Base-by-base conservation (phyloP, 2,113 vertebrate genomes). In the Acanthisitta chloris region DNA sequence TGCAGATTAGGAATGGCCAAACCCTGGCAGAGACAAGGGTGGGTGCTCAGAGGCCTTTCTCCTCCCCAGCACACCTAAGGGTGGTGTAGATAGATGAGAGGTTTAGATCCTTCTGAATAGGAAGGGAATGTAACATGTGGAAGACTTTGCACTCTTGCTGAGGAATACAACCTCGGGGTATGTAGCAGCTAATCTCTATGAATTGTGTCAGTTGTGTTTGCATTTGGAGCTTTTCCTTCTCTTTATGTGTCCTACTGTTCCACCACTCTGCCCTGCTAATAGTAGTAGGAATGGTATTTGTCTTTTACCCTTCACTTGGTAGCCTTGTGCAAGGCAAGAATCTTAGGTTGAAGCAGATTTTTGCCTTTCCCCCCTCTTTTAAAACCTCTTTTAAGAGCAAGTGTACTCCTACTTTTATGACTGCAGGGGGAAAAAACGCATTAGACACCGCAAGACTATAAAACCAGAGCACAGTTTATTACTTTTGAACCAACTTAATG, bases 281-380 rank as follows among this genome's bases (percentile, higher is more conserved):
- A 11, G 51, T 80, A 23, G 25, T 18, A 59, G 7, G 26, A 17
- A 25, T 4, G 4, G 3, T 29, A 14, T 19, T 71, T 45, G 13
- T 52, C 6, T 85, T 58, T 59, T 64, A 33, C 42, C n/a, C 17
- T 62, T 57, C 51, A 52, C 8, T 4, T 61, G 40, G 14, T 70
- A 58, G 28, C 52, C 45, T 20, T 67, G 33, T 58, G 10, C 36
- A 66, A 88, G 16, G 12, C 51, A 31, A 73, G 55, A 70, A 40
- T 57, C 21, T 92, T 52, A 17, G 2, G 4, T 31, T 73, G 62
- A 51, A 6, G 6, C 26, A 20, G 0, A 14, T 31, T 59, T 83
- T 83, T 61, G 1, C 8, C 4, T 42, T 17, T 54, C 23, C 21
- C 3, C 1, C 2, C 5, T 4, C 2, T 6, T 31, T 72, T 9